Evolutionary conservation across 2,113 vertebrate genomes (phyloP).

Genomic region (Oreochromis tanganicae): DNA sequence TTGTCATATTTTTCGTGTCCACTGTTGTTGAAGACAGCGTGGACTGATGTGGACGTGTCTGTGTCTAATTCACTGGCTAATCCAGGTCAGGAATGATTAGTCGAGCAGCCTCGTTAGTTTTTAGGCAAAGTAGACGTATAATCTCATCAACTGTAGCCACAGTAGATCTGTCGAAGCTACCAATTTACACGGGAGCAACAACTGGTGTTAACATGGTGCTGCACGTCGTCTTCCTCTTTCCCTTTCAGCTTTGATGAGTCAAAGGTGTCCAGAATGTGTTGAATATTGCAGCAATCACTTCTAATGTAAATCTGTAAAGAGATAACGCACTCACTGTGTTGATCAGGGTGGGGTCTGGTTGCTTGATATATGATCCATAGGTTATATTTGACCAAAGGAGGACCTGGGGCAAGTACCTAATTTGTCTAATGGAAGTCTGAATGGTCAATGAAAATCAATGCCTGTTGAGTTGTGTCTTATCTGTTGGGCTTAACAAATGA

Average conservation of each 20-base stretch:
- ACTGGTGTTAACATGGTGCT: not conserved
- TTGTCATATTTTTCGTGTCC: not conserved
- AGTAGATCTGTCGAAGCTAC: not conserved
- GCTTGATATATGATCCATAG: not conserved
- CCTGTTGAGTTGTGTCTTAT: conserved; percentile 15
- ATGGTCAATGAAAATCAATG: conserved; percentile 35
- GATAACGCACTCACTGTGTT: not conserved
- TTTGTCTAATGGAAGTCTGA: conserved; percentile 37
- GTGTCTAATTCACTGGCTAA: conserved; percentile 31
- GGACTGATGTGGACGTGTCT: not conserved
- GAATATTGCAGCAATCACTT: not conserved
- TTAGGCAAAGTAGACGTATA: conserved; percentile 3
- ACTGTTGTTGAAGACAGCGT: not conserved
- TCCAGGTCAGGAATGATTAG: conserved; percentile 31
- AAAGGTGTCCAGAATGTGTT: not conserved
- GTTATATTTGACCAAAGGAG: not conserved
- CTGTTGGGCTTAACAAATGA: conserved; percentile 1
- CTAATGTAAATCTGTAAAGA: not conserved
- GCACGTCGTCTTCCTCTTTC: not conserved
- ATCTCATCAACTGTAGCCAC: conserved; percentile 33
- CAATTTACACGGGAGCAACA: not conserved
- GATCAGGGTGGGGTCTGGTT: conserved; percentile 28
- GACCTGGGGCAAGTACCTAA: conserved; percentile 5
- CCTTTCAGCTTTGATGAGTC: not conserved
- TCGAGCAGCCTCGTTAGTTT: not conserved